Percentiles rank a stretch among this genome's conserved stretches.
Conservation (phyloP, 2,888 invertebrate species). For the Hipparchia semele region DNA sequence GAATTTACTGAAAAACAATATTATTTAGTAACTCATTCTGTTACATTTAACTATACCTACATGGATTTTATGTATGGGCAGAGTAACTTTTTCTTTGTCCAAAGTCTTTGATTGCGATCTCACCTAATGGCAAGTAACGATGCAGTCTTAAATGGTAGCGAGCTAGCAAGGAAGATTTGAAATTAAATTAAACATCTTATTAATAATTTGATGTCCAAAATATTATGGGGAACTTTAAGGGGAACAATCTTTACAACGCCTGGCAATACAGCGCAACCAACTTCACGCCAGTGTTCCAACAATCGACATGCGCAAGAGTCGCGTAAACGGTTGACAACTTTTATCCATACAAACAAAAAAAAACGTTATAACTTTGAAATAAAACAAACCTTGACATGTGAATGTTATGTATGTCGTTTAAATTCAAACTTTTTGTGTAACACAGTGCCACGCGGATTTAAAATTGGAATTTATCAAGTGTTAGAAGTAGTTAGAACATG, state of each 20-base stretch:
- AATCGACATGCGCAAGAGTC: constrained; percentile 46
- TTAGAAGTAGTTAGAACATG: constrained; percentile 28
- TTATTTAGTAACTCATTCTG: too few relatives aligned
- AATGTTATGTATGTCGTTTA: constrained; percentile 28
- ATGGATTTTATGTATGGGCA: too few relatives aligned
- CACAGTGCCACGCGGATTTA: constrained; percentile 10
- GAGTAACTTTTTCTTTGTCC: too few relatives aligned
- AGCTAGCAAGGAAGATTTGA: too few relatives aligned
- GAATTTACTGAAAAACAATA: too few relatives aligned
- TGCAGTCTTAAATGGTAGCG: too few relatives aligned
- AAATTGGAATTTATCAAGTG: neutral
- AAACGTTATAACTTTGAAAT: constrained; percentile 42
- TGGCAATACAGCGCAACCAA: constrained; percentile 28
- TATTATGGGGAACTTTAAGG: neutral
- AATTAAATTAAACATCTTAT: neutral
- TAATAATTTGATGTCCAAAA: too few relatives aligned
- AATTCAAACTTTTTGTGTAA: constrained; percentile 24
- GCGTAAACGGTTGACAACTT: constrained; percentile 36
- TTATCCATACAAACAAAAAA: constrained; percentile 30
- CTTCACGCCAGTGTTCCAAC: constrained; percentile 48
- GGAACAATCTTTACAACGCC: neutral
- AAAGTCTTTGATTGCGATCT: too few relatives aligned
- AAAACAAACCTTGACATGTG: constrained; percentile 36
- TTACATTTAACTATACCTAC: too few relatives aligned
- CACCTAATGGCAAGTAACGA: too few relatives aligned